These are phyloP conservation scores for Pteronotus mesoamericanus DNA, from an alignment of 2,797 vertebrate species.

Conservation along the genomic window DNA sequence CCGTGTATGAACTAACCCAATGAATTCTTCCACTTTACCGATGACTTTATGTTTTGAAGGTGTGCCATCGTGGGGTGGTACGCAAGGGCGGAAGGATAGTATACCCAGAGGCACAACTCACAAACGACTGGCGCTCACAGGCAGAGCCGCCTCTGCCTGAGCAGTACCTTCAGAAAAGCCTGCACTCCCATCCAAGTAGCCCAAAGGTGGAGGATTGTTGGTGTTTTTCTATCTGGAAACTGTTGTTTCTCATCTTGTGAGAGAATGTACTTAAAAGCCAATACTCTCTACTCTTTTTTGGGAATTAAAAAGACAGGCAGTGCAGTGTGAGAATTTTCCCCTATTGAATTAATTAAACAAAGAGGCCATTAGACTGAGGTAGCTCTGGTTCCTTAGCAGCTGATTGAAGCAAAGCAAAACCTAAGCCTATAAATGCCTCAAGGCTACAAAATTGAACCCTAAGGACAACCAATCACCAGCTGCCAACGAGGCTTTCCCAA, in stretches of 20 bases:
- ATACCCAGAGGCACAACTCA: background rate
- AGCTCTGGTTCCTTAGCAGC: background rate
- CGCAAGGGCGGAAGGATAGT: background rate
- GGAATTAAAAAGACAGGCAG: background rate
- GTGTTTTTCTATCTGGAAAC: background rate
- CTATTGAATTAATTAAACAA: background rate
- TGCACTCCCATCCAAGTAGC: background rate
- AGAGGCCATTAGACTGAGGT: background rate
- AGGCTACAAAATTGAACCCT: background rate
- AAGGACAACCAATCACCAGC: background rate
- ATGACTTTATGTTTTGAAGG: background rate
- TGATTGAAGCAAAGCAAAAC: background rate
- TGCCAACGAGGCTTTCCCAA: background rate
- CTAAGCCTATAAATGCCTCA: background rate
- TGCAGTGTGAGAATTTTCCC: background rate
- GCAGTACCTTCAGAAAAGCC: background rate
- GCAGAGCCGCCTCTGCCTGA: background rate
- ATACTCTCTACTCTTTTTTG: background rate
- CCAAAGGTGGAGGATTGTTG: background rate
- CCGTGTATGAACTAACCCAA: background rate
- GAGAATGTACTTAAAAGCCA: background rate
- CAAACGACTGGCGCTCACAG: background rate
- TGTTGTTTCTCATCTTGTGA: background rate
- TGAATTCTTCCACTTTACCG: background rate
- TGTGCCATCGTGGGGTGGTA: background rate